Conservation (phyloP, 2,113 vertebrate species). For the Chauna torquata region DNA sequence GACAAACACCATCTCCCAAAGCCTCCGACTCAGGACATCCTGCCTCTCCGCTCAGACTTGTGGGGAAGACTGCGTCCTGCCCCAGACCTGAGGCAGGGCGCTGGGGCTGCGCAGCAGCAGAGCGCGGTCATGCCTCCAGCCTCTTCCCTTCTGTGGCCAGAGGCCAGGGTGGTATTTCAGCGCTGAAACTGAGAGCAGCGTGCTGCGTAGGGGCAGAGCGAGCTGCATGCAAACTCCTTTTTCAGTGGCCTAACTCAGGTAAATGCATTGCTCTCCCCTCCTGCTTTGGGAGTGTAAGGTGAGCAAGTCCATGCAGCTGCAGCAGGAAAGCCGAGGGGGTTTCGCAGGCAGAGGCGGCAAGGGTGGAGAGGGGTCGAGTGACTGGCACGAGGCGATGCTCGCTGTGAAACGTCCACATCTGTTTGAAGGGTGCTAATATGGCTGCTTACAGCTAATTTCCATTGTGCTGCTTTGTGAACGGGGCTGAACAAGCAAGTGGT, state of each 20-base stretch:
- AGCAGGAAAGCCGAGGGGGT: rapidly evolving
- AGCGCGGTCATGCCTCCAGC: no score
- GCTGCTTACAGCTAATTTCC: background rate
- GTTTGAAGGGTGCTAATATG: background rate
- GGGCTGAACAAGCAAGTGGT: background rate
- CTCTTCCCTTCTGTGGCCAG: no score
- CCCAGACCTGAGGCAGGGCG: no score
- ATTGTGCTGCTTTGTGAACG: rapidly evolving
- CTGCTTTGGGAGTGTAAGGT: background rate
- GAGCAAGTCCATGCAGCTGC: background rate
- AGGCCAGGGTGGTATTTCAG: background rate
- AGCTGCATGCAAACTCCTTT: rapidly evolving
- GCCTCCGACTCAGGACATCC: no score
- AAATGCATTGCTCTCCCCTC: background rate
- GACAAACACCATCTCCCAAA: background rate
- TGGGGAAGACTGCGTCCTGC: no score
- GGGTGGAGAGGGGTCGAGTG: rapidly evolving
- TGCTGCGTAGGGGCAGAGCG: background rate
- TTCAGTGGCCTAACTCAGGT: rapidly evolving
- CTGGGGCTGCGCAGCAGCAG: no score
- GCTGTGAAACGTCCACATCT: background rate
- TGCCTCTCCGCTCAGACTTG: no score
- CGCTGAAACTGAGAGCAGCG: rapidly evolving
- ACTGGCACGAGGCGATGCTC: rapidly evolving
- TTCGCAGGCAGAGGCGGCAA: background rate